Evolutionary conservation across 2,888 invertebrate species (phyloP).

Genomic region (Dorcus parallelipipedus): DNA sequence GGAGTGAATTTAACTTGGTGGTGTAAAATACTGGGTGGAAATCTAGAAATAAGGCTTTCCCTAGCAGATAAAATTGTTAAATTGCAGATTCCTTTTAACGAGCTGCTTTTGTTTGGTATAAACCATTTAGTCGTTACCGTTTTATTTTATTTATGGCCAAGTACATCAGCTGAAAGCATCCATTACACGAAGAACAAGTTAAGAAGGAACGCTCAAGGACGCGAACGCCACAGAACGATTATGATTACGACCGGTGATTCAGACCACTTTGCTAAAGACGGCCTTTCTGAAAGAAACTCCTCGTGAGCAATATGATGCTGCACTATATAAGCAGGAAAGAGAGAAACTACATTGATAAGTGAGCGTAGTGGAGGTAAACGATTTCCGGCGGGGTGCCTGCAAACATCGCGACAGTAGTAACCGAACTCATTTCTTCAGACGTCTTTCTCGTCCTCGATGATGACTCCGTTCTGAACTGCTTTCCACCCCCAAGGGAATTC

Average conservation of each 20-base stretch:
- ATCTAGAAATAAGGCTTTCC: not conserved
- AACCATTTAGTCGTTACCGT: constrained; percentile 37
- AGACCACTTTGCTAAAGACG: constrained; percentile 36
- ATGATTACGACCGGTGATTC: constrained; percentile 41
- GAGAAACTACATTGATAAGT: not conserved
- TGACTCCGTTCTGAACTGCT: constrained; percentile 22
- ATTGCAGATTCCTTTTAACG: constrained; percentile 30
- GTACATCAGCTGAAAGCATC: constrained; percentile 37
- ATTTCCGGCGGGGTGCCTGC: constrained; percentile 2
- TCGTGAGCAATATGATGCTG: not conserved
- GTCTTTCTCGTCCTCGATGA: constrained; percentile 30
- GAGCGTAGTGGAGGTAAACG: not conserved
- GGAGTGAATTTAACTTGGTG: no score
- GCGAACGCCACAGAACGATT: constrained; percentile 31
- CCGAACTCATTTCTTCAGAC: constrained; percentile 32
- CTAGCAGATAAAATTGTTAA: constrained; percentile 31
- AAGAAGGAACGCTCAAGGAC: constrained; percentile 36
- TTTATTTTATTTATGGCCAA: constrained; percentile 36
- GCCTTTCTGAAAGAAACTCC: constrained; percentile 10
- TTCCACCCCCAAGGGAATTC: not conserved
- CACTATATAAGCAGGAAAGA: not conserved
- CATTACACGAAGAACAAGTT: constrained; percentile 37
- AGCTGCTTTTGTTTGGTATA: constrained; percentile 38
- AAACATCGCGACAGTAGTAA: constrained; percentile 23
- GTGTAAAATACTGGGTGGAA: no score